These are phyloP conservation scores for Trichoplusia ni DNA, from an alignment of 1,140 invertebrate species.

Conservation along the genomic window DNA sequence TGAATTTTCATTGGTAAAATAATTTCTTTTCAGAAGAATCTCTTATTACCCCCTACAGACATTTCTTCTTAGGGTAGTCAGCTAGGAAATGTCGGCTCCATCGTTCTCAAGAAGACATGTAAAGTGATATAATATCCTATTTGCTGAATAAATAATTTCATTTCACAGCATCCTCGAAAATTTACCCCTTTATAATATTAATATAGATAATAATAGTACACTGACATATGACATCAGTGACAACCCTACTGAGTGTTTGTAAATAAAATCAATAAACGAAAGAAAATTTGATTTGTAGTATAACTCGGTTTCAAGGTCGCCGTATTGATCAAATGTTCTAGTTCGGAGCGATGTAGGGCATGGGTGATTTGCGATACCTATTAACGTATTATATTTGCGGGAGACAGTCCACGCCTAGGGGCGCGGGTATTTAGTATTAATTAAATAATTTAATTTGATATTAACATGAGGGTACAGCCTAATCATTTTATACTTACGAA, in stretches of 20 bases:
- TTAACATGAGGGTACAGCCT: too few species aligned
- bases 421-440: background rate
- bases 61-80: too few species aligned
- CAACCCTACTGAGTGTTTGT: background rate
- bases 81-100: too few species aligned
- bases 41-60: too few species aligned
- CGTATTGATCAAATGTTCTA: constrained; percentile 23
- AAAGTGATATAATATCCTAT: too few species aligned
- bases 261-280: constrained; percentile 9
- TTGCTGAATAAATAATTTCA: too few species aligned
- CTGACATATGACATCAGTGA: background rate
- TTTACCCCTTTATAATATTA: too few species aligned
- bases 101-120: too few species aligned
- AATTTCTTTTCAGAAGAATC: too few species aligned
- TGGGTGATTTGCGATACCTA: constrained; percentile 14
- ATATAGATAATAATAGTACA: background rate
- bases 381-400: constrained; percentile 4
- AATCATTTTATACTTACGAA: too few species aligned
- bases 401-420: constrained; percentile 8
- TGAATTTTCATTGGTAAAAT: too few species aligned
- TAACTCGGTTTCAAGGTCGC: background rate
- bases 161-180: too few species aligned
- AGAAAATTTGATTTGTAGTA: constrained; percentile 15
- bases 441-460: background rate
- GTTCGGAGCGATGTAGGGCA: constrained; percentile 16